These are phyloP conservation scores for Stictocephala bisonia DNA, from an alignment of 2,888 invertebrate genomes.

Conservation along the genomic window DNA sequence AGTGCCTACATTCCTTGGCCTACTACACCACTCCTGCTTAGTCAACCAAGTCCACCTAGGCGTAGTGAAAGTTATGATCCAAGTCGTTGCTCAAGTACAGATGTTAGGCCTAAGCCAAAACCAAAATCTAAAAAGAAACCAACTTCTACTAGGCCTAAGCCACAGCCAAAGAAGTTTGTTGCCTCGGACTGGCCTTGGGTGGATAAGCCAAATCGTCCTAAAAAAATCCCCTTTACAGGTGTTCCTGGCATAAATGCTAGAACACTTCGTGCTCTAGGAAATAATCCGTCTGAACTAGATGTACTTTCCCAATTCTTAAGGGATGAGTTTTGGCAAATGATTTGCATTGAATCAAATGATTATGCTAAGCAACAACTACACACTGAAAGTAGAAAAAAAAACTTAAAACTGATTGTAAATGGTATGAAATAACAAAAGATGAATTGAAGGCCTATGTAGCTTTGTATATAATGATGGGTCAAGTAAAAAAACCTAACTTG, in stretches of 20 bases:
- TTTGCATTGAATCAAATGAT: constrained; percentile 16
- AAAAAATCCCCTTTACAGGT: constrained; percentile 26
- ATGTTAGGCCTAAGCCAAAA: too few species aligned
- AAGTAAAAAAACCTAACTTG: constrained; percentile 12
- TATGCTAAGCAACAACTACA: constrained; percentile 8
- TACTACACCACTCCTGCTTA: too few species aligned
- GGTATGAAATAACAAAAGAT: constrained; percentile 35
- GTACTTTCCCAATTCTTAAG: constrained; percentile 8
- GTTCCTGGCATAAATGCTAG: constrained; percentile 35
- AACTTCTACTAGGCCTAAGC: too few species aligned
- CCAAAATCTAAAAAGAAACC: constrained; percentile 4
- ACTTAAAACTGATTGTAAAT: constrained; percentile 19
- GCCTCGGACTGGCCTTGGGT: constrained; percentile 35
- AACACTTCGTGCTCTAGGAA: constrained; percentile 11
- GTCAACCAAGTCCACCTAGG: too few species aligned
- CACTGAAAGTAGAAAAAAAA: constrained; percentile 5
- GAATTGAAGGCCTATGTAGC: constrained; percentile 37
- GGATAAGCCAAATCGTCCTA: constrained; percentile 14
- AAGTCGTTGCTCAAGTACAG: too few species aligned
- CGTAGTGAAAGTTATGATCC: too few species aligned
- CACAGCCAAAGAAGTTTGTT: too few species aligned
- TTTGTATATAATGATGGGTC: constrained; percentile 17
- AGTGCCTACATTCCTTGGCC: too few species aligned
- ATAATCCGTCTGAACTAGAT: constrained; percentile 26
- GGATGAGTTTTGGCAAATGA: constrained; percentile 37